Evolutionary conservation across 2,113 vertebrate species (phyloP).

Genomic region (Arvicanthis niloticus): DNA sequence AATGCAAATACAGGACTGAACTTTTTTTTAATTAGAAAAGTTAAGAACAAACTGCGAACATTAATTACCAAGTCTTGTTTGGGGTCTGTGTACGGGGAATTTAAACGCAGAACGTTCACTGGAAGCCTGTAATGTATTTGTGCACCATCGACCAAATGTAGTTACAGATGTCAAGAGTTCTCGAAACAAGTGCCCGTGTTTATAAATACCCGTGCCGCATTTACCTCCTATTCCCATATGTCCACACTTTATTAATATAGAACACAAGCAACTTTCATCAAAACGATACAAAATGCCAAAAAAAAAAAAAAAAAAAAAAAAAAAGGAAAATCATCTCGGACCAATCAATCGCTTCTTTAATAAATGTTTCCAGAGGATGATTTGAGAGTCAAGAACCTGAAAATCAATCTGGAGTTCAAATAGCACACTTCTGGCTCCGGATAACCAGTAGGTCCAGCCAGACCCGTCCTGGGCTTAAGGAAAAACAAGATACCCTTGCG

Average conservation of each 20-base stretch:
- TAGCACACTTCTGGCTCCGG: neutral
- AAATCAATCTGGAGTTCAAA: neutral
- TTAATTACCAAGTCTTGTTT: neutral
- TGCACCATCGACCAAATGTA: neutral
- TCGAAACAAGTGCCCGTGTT: neutral
- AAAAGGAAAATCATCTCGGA: slow-evolving; percentile 4
- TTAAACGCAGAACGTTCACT: neutral
- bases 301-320: neutral
- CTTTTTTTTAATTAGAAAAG: slow-evolving; percentile 23
- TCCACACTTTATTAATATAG: neutral
- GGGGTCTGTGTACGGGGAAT: neutral
- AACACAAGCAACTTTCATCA: neutral
- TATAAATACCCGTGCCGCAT: neutral
- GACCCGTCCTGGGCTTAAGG: neutral
- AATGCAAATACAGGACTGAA: neutral
- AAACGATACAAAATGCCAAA: slow-evolving; percentile 29
- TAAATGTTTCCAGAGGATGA: neutral
- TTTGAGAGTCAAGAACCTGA: neutral
- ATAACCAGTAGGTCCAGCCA: neutral
- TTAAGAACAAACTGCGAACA: slow-evolving; percentile 23
- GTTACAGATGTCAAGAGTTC: slow-evolving; percentile 43
- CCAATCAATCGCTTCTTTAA: neutral
- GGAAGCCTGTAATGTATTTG: neutral
- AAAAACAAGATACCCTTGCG: neutral
- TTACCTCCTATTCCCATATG: neutral